These are phyloP conservation scores for Euzetes globulus DNA, from an alignment of 2,888 invertebrate genomes.

Conservation along the genomic window DNA sequence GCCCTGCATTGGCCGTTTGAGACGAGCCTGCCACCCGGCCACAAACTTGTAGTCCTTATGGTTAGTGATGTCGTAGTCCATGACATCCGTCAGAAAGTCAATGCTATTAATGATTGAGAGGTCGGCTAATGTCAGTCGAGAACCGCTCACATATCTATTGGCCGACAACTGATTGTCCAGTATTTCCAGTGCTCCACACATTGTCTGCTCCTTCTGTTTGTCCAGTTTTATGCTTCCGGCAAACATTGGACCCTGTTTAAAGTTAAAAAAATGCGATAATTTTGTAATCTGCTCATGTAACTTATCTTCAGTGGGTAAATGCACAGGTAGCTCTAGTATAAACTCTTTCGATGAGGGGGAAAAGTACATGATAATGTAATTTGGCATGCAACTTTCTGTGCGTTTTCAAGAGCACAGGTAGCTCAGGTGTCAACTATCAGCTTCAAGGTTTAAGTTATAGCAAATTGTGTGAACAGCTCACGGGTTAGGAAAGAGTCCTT, in stretches of 20 bases:
- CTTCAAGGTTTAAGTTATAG: too few species aligned
- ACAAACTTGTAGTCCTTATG: neutral
- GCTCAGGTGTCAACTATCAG: too few species aligned
- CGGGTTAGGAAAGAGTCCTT: too few species aligned
- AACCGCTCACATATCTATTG: slow-evolving; percentile 64
- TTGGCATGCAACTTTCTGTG: too few species aligned
- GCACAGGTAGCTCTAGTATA: neutral
- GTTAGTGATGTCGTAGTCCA: slow-evolving; percentile 22
- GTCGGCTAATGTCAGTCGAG: slow-evolving; percentile 68
- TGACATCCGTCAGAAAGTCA: slow-evolving; percentile 59
- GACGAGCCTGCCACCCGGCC: slow-evolving; percentile 19
- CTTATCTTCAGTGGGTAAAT: too few species aligned
- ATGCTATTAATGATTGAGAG: slow-evolving; percentile 60
- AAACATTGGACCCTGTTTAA: slow-evolving; percentile 53
- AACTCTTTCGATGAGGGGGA: too few species aligned
- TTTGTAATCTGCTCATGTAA: too few species aligned
- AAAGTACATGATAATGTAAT: too few species aligned
- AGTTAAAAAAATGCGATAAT: too few species aligned
- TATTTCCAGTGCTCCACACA: slow-evolving; percentile 61
- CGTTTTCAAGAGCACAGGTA: too few species aligned
- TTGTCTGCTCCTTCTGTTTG: slow-evolving; percentile 58
- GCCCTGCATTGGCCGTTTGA: neutral
- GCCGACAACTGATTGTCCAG: slow-evolving; percentile 63
- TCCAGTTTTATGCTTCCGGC: slow-evolving; percentile 23
- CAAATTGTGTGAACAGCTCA: too few species aligned